Evolutionary conservation across 2,888 invertebrate genomes (phyloP).

Genomic region (Trachelus troglodyta): DNA sequence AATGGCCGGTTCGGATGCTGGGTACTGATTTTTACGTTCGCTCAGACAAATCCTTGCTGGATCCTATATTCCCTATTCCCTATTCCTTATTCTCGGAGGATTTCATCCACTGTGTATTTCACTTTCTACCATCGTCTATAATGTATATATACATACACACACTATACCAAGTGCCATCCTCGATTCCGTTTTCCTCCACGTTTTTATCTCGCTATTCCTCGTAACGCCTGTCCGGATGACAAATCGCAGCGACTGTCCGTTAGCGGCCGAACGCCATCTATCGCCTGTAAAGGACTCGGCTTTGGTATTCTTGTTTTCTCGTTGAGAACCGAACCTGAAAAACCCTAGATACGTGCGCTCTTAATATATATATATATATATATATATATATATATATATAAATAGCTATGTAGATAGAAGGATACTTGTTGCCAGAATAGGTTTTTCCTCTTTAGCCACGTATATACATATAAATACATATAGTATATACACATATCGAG

Average conservation of each 20-base stretch:
- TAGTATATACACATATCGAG: neutral
- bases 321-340: neutral
- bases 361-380: too few species aligned
- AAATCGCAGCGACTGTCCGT: neutral
- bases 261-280: neutral
- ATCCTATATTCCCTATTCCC: neutral
- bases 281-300: neutral
- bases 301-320: neutral
- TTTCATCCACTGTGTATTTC: neutral
- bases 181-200: neutral
- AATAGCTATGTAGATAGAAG: neutral
- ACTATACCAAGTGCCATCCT: neutral
- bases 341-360: neutral
- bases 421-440: neutral
- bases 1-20: neutral
- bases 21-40: neutral
- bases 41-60: neutral
- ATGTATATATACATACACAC: neutral
- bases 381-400: neutral
- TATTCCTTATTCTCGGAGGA: neutral
- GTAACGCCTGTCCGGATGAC: slow-evolving; percentile 2
- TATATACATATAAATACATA: neutral
- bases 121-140: neutral
- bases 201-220: neutral
- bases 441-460: neutral